These are phyloP conservation scores for Iphiclides podalirius DNA, from an alignment of 2,888 invertebrate genomes.

Conservation along the genomic window DNA sequence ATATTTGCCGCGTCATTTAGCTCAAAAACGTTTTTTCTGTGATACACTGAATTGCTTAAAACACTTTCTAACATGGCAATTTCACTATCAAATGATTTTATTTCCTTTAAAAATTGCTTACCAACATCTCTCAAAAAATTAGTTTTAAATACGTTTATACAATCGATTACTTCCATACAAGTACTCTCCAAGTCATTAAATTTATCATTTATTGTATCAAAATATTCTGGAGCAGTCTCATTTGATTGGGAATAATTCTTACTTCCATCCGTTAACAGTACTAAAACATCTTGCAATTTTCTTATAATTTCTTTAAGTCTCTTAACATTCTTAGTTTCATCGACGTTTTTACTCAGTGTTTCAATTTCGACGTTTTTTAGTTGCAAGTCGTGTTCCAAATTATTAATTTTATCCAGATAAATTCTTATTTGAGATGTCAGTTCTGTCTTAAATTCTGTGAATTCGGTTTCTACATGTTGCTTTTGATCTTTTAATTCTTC, in stretches of 20 bases:
- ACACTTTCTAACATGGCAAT: neutral
- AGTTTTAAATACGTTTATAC: constrained; percentile 36
- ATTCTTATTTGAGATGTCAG: constrained; percentile 35
- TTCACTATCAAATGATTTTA: constrained; percentile 1
- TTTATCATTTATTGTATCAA: constrained; percentile 38
- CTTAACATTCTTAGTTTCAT: constrained; percentile 37
- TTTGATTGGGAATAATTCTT: constrained; percentile 41
- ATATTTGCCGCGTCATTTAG: no score
- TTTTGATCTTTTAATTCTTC: constrained; percentile 35
- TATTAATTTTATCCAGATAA: constrained; percentile 33
- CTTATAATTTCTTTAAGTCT: constrained; percentile 39
- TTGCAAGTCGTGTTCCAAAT: constrained; percentile 38
- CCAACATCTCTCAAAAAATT: neutral
- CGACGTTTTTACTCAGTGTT: constrained; percentile 36
- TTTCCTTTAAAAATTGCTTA: constrained; percentile 2
- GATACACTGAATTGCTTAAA: no score
- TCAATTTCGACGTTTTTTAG: constrained; percentile 41
- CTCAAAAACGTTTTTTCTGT: no score
- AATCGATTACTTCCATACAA: constrained; percentile 34
- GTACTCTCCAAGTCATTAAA: constrained; percentile 43
- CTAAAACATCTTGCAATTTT: constrained; percentile 42
- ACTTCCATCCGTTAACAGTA: constrained; percentile 41
- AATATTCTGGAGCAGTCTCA: constrained; percentile 41
- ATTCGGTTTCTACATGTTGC: constrained; percentile 29
- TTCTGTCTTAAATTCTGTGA: constrained; percentile 33